These are phyloP conservation scores for Perccottus glenii DNA, from an alignment of 2,113 vertebrate genomes.

Conservation along the genomic window DNA sequence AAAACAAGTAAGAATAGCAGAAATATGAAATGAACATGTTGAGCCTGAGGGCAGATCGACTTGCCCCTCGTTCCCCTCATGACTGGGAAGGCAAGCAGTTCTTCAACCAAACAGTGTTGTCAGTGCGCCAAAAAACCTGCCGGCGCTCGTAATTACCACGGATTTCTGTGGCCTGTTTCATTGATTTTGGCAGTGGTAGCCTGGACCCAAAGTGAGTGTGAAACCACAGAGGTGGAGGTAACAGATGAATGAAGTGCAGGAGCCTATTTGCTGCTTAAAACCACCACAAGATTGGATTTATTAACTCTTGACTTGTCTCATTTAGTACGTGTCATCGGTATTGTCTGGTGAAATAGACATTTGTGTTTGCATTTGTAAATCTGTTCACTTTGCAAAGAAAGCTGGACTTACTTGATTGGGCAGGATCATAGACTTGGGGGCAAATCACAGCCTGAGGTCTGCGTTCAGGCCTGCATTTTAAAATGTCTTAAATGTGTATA, in stretches of 20 bases:
- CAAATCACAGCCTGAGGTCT: slow-evolving; percentile 2
- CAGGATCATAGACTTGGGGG: not conserved
- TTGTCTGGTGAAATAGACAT: not conserved
- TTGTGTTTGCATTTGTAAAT: not conserved
- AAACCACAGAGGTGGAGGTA: slow-evolving; percentile 28
- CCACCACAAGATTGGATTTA: not conserved
- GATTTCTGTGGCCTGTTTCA: slow-evolving; percentile 21
- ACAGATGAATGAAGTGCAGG: slow-evolving; percentile 26
- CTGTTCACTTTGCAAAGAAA: not conserved
- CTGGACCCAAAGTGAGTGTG: slow-evolving; percentile 35
- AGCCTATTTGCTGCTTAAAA: slow-evolving; percentile 2
- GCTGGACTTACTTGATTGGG: not conserved
- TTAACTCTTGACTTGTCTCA: not conserved
- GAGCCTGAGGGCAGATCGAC: not conserved
- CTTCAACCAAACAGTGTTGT: slow-evolving; percentile 24
- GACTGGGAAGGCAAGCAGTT: slow-evolving; percentile 18
- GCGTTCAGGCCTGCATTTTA: slow-evolving; percentile 1
- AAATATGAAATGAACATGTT: not conserved
- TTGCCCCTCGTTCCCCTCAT: slow-evolving; percentile 1
- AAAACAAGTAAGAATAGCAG: not conserved
- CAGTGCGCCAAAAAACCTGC: slow-evolving; percentile 28
- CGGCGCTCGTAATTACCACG: slow-evolving; percentile 48
- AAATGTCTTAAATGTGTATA: not conserved
- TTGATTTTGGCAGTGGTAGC: slow-evolving; percentile 31
- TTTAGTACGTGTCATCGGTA: not conserved